These are phyloP conservation scores for Branchinecta lindahli DNA, from an alignment of 1,140 invertebrate genomes.

Conservation along the genomic window DNA sequence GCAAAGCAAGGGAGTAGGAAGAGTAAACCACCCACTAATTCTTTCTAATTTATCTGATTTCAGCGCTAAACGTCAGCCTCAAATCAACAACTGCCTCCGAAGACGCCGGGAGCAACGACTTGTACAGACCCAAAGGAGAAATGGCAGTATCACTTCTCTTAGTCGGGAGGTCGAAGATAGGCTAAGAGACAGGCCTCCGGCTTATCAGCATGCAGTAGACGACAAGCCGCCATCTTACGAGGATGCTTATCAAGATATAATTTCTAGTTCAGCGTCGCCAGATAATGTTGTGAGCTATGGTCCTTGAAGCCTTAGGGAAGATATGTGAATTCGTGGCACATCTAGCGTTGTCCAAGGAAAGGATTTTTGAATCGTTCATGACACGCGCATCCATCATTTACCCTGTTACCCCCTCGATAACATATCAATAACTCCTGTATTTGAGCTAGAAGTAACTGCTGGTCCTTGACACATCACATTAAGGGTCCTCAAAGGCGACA, in stretches of 20 bases:
- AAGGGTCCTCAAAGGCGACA: no score
- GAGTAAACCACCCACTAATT: neutral
- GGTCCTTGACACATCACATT: no score
- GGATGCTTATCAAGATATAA: conserved; percentile 10
- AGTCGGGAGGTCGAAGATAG: conserved; percentile 16
- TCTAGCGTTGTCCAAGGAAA: no score
- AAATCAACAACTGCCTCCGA: neutral
- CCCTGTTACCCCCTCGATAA: no score
- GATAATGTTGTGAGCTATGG: no score
- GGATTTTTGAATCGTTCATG: no score
- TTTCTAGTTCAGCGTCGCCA: neutral
- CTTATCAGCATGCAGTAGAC: conserved; percentile 9
- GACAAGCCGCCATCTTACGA: conserved; percentile 20
- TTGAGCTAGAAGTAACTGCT: no score
- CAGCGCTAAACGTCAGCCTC: neutral
- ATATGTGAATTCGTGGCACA: no score
- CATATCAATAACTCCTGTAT: no score
- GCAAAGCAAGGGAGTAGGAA: neutral
- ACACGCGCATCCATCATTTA: no score
- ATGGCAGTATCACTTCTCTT: conserved; percentile 12
- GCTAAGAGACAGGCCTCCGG: conserved; percentile 16
- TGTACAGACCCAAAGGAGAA: conserved; percentile 9
- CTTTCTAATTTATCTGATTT: neutral
- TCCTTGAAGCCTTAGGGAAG: no score
- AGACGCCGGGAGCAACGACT: neutral